Evolutionary conservation across 2,888 invertebrate species (phyloP), one percentile per base, ranked within the genome.

Genomic region (Colletes collaris): DNA sequence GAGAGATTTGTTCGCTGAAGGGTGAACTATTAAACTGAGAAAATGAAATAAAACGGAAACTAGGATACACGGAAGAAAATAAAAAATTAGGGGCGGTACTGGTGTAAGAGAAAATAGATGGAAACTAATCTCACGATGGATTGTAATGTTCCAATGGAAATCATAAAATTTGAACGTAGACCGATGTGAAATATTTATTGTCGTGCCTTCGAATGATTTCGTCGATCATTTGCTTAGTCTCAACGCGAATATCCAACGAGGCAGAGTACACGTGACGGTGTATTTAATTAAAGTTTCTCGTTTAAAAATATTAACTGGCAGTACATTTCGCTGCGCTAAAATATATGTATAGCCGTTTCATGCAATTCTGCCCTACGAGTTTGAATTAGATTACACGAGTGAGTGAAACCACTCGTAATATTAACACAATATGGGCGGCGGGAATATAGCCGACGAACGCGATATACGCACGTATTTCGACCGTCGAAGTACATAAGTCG

Each of bases 331-430:
- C 49, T 27, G 46, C 35, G 46, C 16, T 37, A 35, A 37, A 49
- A 58, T 67, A 58, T 58, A 58, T 67, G 49, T 58, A 58, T 58
- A 49, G 58, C 58, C 16, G 11, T 67, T 35, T 49, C 67, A 49
- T 37, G 67, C 58, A 67, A 58, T 67, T 67, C 58, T 11, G 44
- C 58, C 58, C 37, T 58, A 58, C 46, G 11, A 49, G 58, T 58
- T 56, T 67, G 67, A 67, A 67, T 67, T 67, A 67, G 67, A 67
- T 67, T 67, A 58, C 67, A 37, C 67, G 27, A 58, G 58, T 49
- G 67, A 58, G 67, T 35, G 55, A 67, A 67, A 58, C 67, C 35
- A 56, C 67, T 67, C 58, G 67, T 58, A 67, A 67, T 37, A 58
- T 58, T 58, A 44, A 46, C 44, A 49, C 55, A 58, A 49, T 49